These are phyloP conservation scores for Ageneiosus marmoratus DNA, from an alignment of 2,113 vertebrate species.

Conservation along the genomic window DNA sequence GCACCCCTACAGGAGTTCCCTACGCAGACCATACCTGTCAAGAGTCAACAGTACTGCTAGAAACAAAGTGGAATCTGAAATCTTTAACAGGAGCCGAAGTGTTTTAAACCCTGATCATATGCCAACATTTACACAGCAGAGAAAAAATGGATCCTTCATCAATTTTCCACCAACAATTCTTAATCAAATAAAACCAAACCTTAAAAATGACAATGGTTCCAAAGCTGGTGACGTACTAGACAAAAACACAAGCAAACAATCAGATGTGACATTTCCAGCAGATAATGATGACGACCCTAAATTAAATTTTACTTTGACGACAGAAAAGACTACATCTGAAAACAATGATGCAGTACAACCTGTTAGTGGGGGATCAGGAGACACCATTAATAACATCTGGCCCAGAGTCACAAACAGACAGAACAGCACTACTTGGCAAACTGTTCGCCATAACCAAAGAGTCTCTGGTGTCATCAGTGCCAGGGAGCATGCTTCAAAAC, in stretches of 20 bases:
- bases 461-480: not conserved
- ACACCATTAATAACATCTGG: not conserved
- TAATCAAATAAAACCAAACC: not conserved
- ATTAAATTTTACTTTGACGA: not conserved
- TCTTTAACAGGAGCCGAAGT: not conserved
- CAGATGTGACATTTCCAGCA: not conserved
- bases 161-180: not conserved
- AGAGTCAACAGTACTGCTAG: not conserved
- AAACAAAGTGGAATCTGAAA: not conserved
- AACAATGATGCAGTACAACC: not conserved
- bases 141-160: not conserved
- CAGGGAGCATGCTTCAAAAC: not conserved
- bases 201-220: not conserved
- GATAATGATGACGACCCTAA: not conserved
- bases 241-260: not conserved
- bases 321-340: not conserved
- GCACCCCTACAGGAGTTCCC: constrained; percentile 24
- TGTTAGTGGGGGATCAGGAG: not conserved
- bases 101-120: not conserved
- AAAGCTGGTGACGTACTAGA: not conserved
- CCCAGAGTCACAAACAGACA: not conserved
- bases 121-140: not conserved
- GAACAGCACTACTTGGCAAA: not conserved
- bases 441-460: not conserved
- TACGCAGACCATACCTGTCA: constrained; percentile 22